Evolutionary conservation across 2,888 invertebrate genomes (phyloP).

Genomic region (Apamea epomidion): DNA sequence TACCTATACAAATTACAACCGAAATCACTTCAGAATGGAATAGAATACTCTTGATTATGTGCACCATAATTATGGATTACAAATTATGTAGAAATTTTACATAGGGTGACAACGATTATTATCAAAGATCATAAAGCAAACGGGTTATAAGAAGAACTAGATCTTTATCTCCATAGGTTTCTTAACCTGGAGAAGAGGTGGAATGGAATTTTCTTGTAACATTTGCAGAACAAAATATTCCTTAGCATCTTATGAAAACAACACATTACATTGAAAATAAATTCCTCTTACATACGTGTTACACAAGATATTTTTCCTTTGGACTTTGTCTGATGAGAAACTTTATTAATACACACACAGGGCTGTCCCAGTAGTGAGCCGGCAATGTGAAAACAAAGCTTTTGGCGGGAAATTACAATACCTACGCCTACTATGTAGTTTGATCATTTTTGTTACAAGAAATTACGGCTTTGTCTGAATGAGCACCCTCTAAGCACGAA

Average conservation of each 20-base stretch:
- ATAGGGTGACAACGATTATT: not conserved
- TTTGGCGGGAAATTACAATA: constrained; percentile 32
- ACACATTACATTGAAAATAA: not conserved
- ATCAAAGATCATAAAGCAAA: too few species aligned
- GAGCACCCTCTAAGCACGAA: too few species aligned
- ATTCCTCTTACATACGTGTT: not conserved
- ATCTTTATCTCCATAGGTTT: not conserved
- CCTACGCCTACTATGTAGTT: constrained; percentile 1
- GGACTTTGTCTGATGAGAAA: constrained; percentile 24
- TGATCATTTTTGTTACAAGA: constrained; percentile 2
- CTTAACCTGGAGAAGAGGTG: not conserved
- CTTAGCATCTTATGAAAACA: not conserved
- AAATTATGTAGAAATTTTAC: not conserved
- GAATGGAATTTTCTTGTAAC: not conserved
- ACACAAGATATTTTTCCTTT: constrained; percentile 1
- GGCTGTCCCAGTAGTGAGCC: constrained; percentile 49
- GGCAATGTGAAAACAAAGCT: constrained; percentile 10
- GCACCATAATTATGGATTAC: not conserved
- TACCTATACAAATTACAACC: not conserved
- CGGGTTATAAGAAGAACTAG: not conserved
- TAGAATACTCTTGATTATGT: too few species aligned
- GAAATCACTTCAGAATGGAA: not conserved
- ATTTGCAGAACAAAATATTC: constrained; percentile 3
- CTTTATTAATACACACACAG: constrained; percentile 32
- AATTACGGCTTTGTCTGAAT: not conserved